These are phyloP conservation scores for Neodon shergylaensis DNA, from an alignment of 2,113 vertebrate genomes.

Conservation along the genomic window DNA sequence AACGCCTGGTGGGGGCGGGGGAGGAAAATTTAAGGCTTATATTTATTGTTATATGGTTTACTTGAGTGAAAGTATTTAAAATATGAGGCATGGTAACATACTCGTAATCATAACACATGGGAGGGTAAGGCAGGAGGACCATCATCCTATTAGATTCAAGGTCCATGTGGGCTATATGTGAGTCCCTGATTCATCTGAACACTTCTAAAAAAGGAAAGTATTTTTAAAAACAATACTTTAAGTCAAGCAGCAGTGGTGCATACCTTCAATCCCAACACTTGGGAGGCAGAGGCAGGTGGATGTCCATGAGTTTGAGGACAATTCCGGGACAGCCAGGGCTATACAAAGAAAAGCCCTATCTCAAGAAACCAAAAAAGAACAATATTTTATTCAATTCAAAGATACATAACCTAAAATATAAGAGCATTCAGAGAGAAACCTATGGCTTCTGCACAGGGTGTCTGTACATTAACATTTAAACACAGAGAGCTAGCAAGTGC, in stretches of 20 bases:
- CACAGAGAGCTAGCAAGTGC: not conserved
- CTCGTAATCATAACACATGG: not conserved
- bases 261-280: not conserved
- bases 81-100: not conserved
- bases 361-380: not conserved
- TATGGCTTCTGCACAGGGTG: not conserved
- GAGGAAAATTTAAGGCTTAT: conserved; percentile 2
- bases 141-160: not conserved
- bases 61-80: not conserved
- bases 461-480: not conserved
- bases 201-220: not conserved
- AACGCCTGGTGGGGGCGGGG: conserved; percentile 87
- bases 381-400: not conserved
- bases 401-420: not conserved
- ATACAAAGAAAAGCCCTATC: not conserved
- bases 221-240: conserved; percentile 6
- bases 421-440: not conserved
- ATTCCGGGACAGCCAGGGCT: not conserved
- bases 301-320: not conserved
- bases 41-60: not conserved
- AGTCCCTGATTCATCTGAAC: not conserved
- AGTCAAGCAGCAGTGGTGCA: not conserved
- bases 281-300: not conserved
- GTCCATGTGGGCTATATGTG: not conserved
- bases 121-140: not conserved